Evolutionary conservation across 2,797 vertebrate genomes (phyloP), one percentile per base, ranked within the genome.

Genomic region (Numenius phaeopus): DNA sequence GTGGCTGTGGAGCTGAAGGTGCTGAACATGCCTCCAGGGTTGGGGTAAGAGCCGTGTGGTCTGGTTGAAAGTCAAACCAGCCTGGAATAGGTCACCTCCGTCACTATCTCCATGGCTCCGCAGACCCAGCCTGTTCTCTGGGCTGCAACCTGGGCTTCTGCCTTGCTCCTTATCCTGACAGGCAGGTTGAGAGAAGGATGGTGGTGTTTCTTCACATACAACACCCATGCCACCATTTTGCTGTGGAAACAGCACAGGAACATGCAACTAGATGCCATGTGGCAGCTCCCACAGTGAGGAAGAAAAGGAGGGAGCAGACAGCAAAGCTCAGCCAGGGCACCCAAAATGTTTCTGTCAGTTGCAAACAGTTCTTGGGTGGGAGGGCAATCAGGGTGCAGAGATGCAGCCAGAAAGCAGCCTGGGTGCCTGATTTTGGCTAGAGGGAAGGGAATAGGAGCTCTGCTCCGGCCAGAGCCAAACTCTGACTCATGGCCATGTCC

Each of bases 401-500:
- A 24, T 3, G 3, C 13, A 52, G 30, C 29, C 50, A 70, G 50
- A 37, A 42, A 16, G 3, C 20, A 80, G 20, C 15, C 52, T 4
- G 13, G 2, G 5, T 46, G 11, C 11, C 75, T 79, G 22, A 17
- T 76, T 42, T 72, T 34, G 39, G 26, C 30, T 34, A 40, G 10
- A 86, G 24, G 21, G 39, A 34, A 40, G 29, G 29, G 10, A 84
- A 37, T 2, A 20, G 54, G 46, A 78, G 6, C 26, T 67, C 14
- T 94, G 23, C 29, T 89, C 19, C 80, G 79, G 20, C 5, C 55
- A 52, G 52, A 72, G 46, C 21, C 46, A 65, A 37, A 54, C 30
- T 18, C 2, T 0, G 0, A 5, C 47, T 39, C 50, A 29, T 0
- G 3, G 34, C 7, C 22, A 23, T 5, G 39, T 10, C 26, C 23